Evolutionary conservation across 2,797 vertebrate genomes (phyloP).

Genomic region (Acanthurus leucopareius): DNA sequence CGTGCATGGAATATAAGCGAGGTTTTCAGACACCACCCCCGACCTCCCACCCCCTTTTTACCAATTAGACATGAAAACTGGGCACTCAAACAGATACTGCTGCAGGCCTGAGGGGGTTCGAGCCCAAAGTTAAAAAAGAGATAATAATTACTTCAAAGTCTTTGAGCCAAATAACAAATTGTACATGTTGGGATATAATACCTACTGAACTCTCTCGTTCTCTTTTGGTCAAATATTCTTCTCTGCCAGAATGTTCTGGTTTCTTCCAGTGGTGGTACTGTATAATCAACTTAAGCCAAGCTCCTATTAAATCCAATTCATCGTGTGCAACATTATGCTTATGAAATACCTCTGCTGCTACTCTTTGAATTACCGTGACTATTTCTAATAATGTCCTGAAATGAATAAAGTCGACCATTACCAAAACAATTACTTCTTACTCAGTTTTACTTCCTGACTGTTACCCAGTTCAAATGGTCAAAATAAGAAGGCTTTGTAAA

Average conservation of each 20-base stretch:
- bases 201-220: constrained; percentile 20
- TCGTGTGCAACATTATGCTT: constrained; percentile 42
- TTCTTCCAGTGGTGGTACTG: constrained; percentile 34
- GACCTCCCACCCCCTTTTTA: constrained; percentile 15
- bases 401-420: constrained; percentile 18
- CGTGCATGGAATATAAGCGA: constrained; percentile 58
- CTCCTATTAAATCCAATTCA: constrained; percentile 50
- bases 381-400: constrained; percentile 21
- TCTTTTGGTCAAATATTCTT: constrained; percentile 17
- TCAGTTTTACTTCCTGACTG: constrained; percentile 21
- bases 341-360: constrained; percentile 25
- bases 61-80: constrained; percentile 62
- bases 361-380: constrained; percentile 22
- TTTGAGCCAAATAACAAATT: constrained; percentile 46
- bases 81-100: constrained; percentile 40
- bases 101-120: constrained; percentile 31
- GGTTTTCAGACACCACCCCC: constrained; percentile 37
- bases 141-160: constrained; percentile 39
- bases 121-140: constrained; percentile 36
- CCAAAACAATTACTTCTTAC: constrained; percentile 32
- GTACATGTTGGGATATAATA: constrained; percentile 44
- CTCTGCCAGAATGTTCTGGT: constrained; percentile 44
- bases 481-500: constrained; percentile 28
- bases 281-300: constrained; percentile 44
- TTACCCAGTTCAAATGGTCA: constrained; percentile 25